Percentiles rank a stretch among this genome's conserved stretches.
Conservation (phyloP, 2,797 vertebrate genomes). For the Bradypus variegatus region DNA sequence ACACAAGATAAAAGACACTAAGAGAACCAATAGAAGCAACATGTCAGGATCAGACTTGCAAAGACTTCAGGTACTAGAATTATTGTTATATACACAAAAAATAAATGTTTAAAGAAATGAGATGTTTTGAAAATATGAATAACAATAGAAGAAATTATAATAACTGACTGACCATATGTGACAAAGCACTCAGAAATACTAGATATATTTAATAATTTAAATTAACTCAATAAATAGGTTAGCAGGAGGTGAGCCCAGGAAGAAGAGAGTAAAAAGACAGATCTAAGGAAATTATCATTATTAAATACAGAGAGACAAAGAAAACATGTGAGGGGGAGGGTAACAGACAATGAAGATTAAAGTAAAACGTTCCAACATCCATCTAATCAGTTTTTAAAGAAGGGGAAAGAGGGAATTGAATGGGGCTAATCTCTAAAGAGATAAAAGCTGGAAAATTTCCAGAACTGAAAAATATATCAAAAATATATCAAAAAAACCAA, state of each 20-base stretch:
- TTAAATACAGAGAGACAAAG: background rate
- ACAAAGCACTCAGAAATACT: background rate
- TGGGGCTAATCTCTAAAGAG: background rate
- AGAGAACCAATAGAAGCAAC: background rate
- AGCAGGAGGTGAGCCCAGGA: background rate
- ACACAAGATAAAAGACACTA: background rate
- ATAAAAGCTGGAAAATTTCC: background rate
- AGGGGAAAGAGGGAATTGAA: background rate
- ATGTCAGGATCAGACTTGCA: background rate
- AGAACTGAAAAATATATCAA: background rate
- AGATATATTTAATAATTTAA: background rate
- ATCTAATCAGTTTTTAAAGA: background rate
- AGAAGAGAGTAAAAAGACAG: too few relatives aligned
- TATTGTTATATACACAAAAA: background rate
- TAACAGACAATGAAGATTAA: background rate
- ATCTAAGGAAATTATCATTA: background rate
- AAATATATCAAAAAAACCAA: background rate
- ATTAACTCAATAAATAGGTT: background rate
- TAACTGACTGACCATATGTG: background rate
- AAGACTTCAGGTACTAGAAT: background rate
- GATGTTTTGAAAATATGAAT: background rate
- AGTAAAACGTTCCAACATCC: background rate
- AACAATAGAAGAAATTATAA: background rate
- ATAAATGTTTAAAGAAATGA: background rate
- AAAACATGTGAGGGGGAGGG: background rate